Percentiles rank a stretch among this genome's conserved stretches.
These are phyloP conservation scores for Drosophila nigromelanica DNA, from an alignment of 1,140 invertebrate genomes.

Conservation along the genomic window DNA sequence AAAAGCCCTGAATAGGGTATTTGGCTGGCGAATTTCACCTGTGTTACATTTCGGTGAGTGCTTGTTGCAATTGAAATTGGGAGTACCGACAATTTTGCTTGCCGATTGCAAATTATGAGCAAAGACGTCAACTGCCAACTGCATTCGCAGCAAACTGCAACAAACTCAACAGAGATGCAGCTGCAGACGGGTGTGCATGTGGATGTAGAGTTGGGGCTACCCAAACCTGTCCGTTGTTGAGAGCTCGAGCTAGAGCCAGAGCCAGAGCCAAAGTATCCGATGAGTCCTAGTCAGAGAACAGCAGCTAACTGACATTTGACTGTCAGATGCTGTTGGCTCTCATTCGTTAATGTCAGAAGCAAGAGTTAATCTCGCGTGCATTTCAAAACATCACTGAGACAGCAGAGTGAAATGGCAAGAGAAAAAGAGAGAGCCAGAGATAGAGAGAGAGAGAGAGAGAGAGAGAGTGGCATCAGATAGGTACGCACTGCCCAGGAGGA, in stretches of 20 bases:
- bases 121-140: constrained; percentile 46
- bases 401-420: constrained; percentile 8
- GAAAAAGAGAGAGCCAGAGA: neutral
- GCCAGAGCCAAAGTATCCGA: constrained; percentile 5
- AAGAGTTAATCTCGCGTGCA: constrained; percentile 82
- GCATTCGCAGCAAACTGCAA: constrained; percentile 39
- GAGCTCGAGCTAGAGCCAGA: constrained; percentile 10
- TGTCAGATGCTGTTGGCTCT: constrained; percentile 81
- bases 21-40: neutral
- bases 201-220: constrained; percentile 18
- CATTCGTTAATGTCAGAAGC: constrained; percentile 79
- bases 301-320: constrained; percentile 81
- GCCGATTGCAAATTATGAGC: constrained; percentile 51
- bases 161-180: constrained; percentile 35
- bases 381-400: constrained; percentile 66
- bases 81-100: constrained; percentile 22
- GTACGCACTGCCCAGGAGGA: constrained; percentile 65
- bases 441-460: neutral
- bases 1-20: neutral
- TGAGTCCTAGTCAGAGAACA: constrained; percentile 36
- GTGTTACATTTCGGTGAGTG: neutral
- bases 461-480: constrained; percentile 27
- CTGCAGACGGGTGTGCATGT: constrained; percentile 9
- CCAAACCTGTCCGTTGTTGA: constrained; percentile 23
- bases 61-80: constrained; percentile 28